Conservation (phyloP, 1,140 invertebrate species). For the Philotrypesis tridentata region DNA sequence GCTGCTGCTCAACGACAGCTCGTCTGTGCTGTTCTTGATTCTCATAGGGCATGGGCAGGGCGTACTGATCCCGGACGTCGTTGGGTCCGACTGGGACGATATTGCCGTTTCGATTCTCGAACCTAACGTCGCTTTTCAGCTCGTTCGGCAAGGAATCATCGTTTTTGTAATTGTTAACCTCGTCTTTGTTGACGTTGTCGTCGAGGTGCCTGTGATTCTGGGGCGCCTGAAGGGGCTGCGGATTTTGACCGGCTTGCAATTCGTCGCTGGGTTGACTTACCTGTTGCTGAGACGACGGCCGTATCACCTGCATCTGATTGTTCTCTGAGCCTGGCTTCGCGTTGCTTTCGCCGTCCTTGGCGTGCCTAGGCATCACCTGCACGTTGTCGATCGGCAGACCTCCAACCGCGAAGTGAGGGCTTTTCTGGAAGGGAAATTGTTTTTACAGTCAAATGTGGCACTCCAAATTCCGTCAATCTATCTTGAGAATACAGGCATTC, state of each 20-base stretch:
- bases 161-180: not conserved
- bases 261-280: conserved; percentile 66
- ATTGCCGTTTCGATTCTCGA: conserved; percentile 60
- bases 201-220: conserved; percentile 55
- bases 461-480: no score
- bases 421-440: conserved; percentile 52
- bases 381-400: conserved; percentile 5
- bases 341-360: conserved; percentile 12
- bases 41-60: conserved; percentile 50
- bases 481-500: no score
- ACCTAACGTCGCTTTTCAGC: conserved; percentile 55
- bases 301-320: conserved; percentile 47
- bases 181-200: conserved; percentile 44
- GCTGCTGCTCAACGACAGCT: not conserved
- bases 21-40: conserved; percentile 38
- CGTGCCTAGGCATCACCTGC: conserved; percentile 19
- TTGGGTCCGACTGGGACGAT: conserved; percentile 64
- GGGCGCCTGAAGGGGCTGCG: conserved; percentile 62
- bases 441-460: not conserved
- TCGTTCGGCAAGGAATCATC: conserved; percentile 50
- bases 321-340: conserved; percentile 20
- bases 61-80: conserved; percentile 16
- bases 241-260: conserved; percentile 52
- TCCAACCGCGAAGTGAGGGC: conserved; percentile 31
- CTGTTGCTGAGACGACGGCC: conserved; percentile 62